Conservation (phyloP, 1,140 invertebrate species). For the Anastrepha ludens region DNA sequence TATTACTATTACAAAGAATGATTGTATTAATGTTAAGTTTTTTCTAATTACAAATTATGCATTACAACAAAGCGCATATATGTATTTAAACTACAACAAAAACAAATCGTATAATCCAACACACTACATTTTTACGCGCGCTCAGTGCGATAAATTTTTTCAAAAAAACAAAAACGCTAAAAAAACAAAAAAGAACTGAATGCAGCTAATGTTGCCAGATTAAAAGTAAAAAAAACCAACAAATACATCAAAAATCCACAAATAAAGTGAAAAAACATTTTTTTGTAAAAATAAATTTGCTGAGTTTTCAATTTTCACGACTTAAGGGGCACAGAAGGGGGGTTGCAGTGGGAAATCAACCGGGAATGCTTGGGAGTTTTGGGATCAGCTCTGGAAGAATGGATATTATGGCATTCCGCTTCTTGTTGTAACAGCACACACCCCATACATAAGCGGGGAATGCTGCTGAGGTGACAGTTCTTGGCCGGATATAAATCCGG, state of each 20-base stretch:
- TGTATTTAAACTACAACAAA: constrained; percentile 32
- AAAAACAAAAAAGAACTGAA: constrained; percentile 44
- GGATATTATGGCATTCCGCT: too few species aligned
- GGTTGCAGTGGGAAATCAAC: not conserved
- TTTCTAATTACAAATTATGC: constrained; percentile 49
- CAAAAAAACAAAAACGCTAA: not conserved
- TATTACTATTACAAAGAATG: constrained; percentile 39
- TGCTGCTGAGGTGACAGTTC: too few species aligned
- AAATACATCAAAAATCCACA: constrained; percentile 49
- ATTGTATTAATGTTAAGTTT: constrained; percentile 55
- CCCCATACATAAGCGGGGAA: too few species aligned
- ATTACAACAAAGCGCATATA: constrained; percentile 21
- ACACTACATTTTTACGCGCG: constrained; percentile 43
- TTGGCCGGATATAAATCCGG: too few species aligned
- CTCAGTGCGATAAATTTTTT: constrained; percentile 16
- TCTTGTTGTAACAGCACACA: too few species aligned
- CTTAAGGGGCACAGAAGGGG: not conserved
- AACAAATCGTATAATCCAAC: constrained; percentile 37
- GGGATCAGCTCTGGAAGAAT: too few species aligned
- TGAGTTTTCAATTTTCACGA: constrained; percentile 2
- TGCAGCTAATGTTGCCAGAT: constrained; percentile 48
- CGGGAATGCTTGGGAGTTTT: too few species aligned
- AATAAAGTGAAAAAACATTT: constrained; percentile 47
- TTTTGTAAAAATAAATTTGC: constrained; percentile 52
- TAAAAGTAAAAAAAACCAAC: constrained; percentile 33